Conservation (phyloP, 2,113 vertebrate species). For the Anguilla japonica region DNA sequence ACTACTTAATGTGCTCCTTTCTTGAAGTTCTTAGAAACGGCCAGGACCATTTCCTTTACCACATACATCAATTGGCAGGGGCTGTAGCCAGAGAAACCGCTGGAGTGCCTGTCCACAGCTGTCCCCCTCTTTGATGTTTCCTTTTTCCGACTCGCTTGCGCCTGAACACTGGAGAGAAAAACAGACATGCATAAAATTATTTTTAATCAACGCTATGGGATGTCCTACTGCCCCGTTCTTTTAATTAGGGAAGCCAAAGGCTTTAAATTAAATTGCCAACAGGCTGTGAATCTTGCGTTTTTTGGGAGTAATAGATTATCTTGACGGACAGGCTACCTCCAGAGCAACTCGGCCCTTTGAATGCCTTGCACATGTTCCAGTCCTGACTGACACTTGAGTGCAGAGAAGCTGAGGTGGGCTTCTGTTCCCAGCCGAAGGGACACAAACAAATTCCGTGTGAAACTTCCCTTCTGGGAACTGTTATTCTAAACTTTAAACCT, state of each 20-base stretch:
- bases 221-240: constrained; percentile 13
- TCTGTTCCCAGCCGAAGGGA: constrained; percentile 33
- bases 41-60: constrained; percentile 20
- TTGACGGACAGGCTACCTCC: constrained; percentile 8
- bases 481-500: constrained; percentile 32
- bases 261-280: constrained; percentile 21
- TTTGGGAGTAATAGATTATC: constrained; percentile 23
- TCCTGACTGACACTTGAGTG: constrained; percentile 24
- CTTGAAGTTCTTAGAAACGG: constrained; percentile 19
- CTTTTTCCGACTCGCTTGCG: constrained; percentile 5
- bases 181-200: constrained; percentile 28
- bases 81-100: constrained; percentile 30
- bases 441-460: constrained; percentile 22
- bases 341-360: constrained; percentile 12
- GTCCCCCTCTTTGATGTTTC: constrained; percentile 28
- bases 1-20: constrained; percentile 28
- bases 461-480: constrained; percentile 30
- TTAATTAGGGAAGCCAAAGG: not conserved
- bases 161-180: constrained; percentile 29
- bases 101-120: constrained; percentile 36
- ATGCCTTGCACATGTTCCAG: constrained; percentile 18
- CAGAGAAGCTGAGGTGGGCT: constrained; percentile 29
- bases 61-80: constrained; percentile 46
- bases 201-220: constrained; percentile 38
- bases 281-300: not conserved